A percentile compares a stretch with the other conserved stretches of the same genome.
phyloP scores from a whole-genome alignment of 2,797 vertebrate genomes.

The Silurus lanzhouensis region DNA sequence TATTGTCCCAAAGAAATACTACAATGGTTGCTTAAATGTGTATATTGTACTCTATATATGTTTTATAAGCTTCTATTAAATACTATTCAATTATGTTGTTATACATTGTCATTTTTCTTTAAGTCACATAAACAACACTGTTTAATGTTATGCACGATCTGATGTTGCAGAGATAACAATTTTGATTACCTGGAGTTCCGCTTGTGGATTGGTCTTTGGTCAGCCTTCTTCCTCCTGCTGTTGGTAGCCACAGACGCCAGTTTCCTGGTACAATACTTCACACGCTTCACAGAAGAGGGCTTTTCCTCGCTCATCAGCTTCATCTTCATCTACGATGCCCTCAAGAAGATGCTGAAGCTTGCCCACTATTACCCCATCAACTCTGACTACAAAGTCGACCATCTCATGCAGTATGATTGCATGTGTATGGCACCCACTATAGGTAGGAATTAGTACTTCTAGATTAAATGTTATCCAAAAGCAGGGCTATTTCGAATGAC shows the following conservation, averaged over 20 bases:
- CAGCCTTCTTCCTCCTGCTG: conserved; percentile 88
- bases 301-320: conserved; percentile 99
- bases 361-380: conserved; percentile 93
- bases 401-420: conserved; percentile 87
- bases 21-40: too few relatives aligned
- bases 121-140: not conserved
- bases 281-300: conserved; percentile 97
- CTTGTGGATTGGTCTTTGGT: conserved; percentile 98
- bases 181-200: conserved; percentile 98
- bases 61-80: not conserved
- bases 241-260: conserved; percentile 95
- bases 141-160: not conserved
- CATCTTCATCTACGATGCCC: conserved; percentile 98
- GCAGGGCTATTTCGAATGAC: not conserved
- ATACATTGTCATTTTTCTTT: not conserved
- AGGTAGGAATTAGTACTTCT: conserved; percentile 72
- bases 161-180: conserved; percentile 78
- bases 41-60: too few relatives aligned
- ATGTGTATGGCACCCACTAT: conserved; percentile 80
- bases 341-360: conserved; percentile 98
- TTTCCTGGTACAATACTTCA: conserved; percentile 97
- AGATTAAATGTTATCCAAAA: not conserved
- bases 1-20: too few relatives aligned
- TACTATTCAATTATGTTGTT: not conserved
- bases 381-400: conserved; percentile 78